These are phyloP conservation scores for Lordiphosa andalusiaca DNA, from an alignment of 2,888 invertebrate genomes.

Conservation along the genomic window DNA sequence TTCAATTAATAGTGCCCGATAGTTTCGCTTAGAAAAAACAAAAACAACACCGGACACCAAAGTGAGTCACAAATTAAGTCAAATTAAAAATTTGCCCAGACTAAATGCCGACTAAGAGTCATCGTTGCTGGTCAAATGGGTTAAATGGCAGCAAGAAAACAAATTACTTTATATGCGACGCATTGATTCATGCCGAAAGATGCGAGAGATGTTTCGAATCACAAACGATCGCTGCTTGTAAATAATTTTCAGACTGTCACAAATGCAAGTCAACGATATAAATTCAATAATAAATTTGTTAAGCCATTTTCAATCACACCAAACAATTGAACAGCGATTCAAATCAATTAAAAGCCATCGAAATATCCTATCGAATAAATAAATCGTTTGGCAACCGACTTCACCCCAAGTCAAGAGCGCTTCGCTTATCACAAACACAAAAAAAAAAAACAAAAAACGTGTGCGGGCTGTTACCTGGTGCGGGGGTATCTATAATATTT, in stretches of 20 bases:
- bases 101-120: constrained; percentile 43
- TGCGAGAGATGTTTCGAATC: constrained; percentile 38
- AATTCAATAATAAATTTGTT: constrained; percentile 70
- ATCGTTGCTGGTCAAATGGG: constrained; percentile 20
- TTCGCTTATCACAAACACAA: constrained; percentile 13
- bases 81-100: constrained; percentile 52
- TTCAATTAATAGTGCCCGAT: constrained; percentile 57
- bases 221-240: constrained; percentile 21
- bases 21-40: constrained; percentile 16
- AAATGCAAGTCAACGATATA: constrained; percentile 40
- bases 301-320: constrained; percentile 76
- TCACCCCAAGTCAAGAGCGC: constrained; percentile 2
- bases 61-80: constrained; percentile 68
- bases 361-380: constrained; percentile 63
- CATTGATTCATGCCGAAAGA: constrained; percentile 65
- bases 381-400: constrained; percentile 14
- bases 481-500: constrained; percentile 11
- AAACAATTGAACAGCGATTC: constrained; percentile 73
- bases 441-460: constrained; percentile 6
- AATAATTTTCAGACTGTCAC: constrained; percentile 25
- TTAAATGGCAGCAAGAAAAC: constrained; percentile 47
- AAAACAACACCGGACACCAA: constrained; percentile 36
- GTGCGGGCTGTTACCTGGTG: constrained; percentile 6
- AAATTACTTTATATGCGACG: constrained; percentile 61
- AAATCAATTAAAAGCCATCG: constrained; percentile 76